Base-by-base conservation (phyloP, 2,797 vertebrate species). In the Syngnathus acus region DNA sequence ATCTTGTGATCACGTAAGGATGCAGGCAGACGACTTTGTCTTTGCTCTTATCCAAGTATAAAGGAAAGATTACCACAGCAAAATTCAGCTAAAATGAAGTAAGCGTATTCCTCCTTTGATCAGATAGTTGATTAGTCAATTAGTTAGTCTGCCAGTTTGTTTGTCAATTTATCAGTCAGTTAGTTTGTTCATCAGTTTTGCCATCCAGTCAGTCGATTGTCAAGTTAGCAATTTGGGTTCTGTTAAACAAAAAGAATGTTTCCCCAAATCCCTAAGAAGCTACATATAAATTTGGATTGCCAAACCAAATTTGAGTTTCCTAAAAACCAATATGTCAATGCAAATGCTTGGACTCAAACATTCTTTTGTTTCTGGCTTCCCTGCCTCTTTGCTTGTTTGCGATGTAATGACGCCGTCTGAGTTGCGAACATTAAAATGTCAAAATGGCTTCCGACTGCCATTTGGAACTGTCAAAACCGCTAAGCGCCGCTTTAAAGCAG, bases 381-480 rank as follows among this genome's bases (percentile, higher is more conserved):
- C 14, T 7, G 57, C 37, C 37, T 11, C 58, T 40, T 60, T 40
- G 32, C 32, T 19, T 14, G 58, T 60, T 4, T 60, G 38, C n/a
- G 21, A 16, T 23, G 6, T 16, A 62, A 62, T 23, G 13, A 62
- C 7, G 19, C 39, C 40, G n/a, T 43, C n/a, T 62, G 62, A 19
- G 19, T 54, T 23, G 3, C 11, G 17, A 13, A 53, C 54, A 21
- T 23, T 63, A 47, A 79, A 72, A 66, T 39, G 48, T 59, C 5
- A 1, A 58, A 69, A 71, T 64, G 50, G 66, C 65, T 62, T 63
- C 64, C 70, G 72, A 60, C 19, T 61, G 64, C 26, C 63, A 62
- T 72, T 75, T 66, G 59, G 60, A 57, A 26, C 1, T 0, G 5
- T 62, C 42, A 39, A 43, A 9, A 1, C 64, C 62, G 42, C 42